Base-by-base conservation (phyloP, 2,113 vertebrate genomes). In the Rhegmatorhina hoffmannsi region DNA sequence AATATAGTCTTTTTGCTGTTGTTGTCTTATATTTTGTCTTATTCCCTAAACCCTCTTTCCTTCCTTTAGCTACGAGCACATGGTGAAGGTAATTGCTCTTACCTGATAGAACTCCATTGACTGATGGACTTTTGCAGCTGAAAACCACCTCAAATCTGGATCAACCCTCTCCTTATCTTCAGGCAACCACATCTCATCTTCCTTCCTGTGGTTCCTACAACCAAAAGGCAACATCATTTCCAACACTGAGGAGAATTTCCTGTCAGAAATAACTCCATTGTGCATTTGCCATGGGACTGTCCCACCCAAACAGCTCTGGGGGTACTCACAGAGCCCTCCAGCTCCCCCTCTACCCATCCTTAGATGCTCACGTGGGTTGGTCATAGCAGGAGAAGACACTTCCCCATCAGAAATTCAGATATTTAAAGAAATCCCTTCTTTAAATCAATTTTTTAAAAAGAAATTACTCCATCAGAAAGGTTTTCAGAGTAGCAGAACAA, bases 41-140 rank as follows among this genome's bases (percentile, higher is more conserved):
- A 38, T 16, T 60, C 49, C 56, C 44, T 13, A 18, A 79, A 26
- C 5, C 3, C 21, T 19, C 46, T 55, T 64, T 67, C 20, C 25
- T 36, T 66, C 1, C 21, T 14, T 49, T 18, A 44, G 14, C 52
- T 31, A 2, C 1, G 6, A 91, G 36, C 8, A 2, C 2, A 21
- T 8, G 19, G 26, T 49, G 49, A 64, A 66, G 43, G 19, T 12
- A 19, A 63, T 60, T 82, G 52, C 31, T 78, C 66, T 82, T 16
- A 63, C 50, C 15, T 9, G 11, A 46, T 4, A 4, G 2, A 78
- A 1, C 16, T 31, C 26, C 1, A 2, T 7, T 70, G 29, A 6
- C 7, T 33, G 56, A 2, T 64, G 36, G 6, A 10, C 11, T 84
- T 69, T 47, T 28, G 13, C 10, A 78, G 73, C 55, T 56, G 73